A percentile compares a stretch with the other conserved stretches of the same genome.
phyloP scores from a whole-genome alignment of 2,113 vertebrate genomes.

The Dasyurus viverrinus region DNA sequence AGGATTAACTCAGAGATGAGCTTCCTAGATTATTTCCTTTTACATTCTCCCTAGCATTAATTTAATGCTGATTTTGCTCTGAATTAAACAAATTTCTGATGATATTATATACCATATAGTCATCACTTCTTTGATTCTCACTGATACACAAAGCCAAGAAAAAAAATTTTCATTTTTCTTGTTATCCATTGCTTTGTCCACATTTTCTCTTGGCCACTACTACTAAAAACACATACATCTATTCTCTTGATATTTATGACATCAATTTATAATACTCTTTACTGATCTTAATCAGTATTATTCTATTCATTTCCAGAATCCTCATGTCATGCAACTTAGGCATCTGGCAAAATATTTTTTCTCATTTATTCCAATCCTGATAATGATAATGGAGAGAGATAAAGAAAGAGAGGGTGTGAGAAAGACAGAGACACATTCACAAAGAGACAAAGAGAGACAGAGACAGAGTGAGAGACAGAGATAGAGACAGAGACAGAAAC shows the following conservation, averaged over 20 bases:
- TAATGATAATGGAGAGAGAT: too few relatives aligned
- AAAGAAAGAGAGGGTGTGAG: too few relatives aligned
- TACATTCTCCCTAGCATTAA: background rate
- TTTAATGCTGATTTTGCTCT: background rate
- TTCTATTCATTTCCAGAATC: too few relatives aligned
- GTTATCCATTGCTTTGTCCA: background rate
- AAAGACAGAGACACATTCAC: too few relatives aligned
- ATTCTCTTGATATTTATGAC: too few relatives aligned
- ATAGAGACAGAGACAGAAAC: too few relatives aligned
- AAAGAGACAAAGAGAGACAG: too few relatives aligned
- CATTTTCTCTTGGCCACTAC: background rate
- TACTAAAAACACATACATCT: background rate
- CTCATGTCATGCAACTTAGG: too few relatives aligned
- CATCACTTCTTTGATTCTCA: background rate
- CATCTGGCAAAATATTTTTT: too few relatives aligned
- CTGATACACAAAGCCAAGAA: background rate
- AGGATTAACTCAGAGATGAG: background rate
- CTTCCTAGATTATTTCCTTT: background rate
- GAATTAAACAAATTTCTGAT: background rate
- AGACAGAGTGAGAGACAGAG: too few relatives aligned
- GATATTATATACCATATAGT: background rate
- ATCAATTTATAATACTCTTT: background rate
- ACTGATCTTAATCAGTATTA: background rate
- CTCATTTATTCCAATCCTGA: too few relatives aligned
- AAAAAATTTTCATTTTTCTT: background rate